Base-by-base conservation (phyloP, 2,888 invertebrate species). In the Keiferia lycopersicella region DNA sequence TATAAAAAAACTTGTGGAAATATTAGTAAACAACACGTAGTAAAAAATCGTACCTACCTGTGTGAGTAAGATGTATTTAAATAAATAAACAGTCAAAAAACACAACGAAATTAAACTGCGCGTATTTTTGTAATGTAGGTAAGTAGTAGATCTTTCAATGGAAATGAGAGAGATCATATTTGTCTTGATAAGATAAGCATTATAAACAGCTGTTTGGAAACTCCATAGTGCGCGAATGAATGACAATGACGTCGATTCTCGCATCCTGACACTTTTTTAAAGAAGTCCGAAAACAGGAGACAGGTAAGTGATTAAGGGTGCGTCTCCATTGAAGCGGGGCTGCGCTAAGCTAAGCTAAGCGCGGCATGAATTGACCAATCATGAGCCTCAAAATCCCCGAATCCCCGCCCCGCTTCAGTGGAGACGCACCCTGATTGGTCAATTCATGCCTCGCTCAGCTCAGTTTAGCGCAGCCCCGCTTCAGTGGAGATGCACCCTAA, bases 161-260 rank as follows among this genome's bases (percentile, higher is more conserved):
- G 69, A 74, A 77, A 71, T 63, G 64, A 67, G 64, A 65, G 66
- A 56, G n/a, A 68, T 78, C 20, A 0, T 38, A 38, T 20, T 50
- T 41, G 18, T 48, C n/a, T 48, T n/a, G 61, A 62, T 62, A 65
- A 68, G 65, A 69, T 68, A 72, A 69, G 69, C 69, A 26, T 64
- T 72, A 67, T 70, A 67, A 64, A 71, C 71, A 72, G 66, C 64
- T 67, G 61, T 69, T 65, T 30, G 61, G 22, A 30, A 16, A 16
- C 56, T 60, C n/a, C 63, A 59, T 56, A 20, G 57, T 26, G n/a
- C 30, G 0, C 50, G 61, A 4, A 57, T 41, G 41, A 38, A 38
- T 57, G 34, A 34, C 8, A 34, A 34, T 10, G 34, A 10, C 34
- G 3, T 34, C 10, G 10, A 34, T 34, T 34, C 34, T 34, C 8